phyloP scores from a whole-genome alignment of 1,140 invertebrate species.

The Elymnias hypermnestra region DNA sequence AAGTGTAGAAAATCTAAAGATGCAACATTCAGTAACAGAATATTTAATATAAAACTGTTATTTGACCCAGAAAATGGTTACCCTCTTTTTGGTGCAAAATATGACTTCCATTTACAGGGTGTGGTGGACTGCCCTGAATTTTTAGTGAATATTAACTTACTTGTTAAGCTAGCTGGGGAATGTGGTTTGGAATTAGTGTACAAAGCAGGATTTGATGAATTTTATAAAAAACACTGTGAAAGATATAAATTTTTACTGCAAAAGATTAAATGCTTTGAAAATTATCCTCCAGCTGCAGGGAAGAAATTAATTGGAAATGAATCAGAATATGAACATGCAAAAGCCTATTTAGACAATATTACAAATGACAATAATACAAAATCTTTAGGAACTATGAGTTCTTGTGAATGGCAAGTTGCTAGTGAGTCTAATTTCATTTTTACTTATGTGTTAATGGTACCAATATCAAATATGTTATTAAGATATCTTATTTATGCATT shows the following conservation, averaged over 20 bases:
- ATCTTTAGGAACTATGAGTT: slow-evolving; percentile 87
- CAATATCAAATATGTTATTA: neutral
- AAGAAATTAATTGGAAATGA: slow-evolving; percentile 77
- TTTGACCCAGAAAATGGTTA: slow-evolving; percentile 82
- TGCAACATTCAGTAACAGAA: slow-evolving; percentile 89
- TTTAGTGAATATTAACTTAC: slow-evolving; percentile 93
- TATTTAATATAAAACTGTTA: slow-evolving; percentile 89
- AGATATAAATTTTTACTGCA: slow-evolving; percentile 81
- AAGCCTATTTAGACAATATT: slow-evolving; percentile 76
- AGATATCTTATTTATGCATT: neutral
- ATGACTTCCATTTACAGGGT: slow-evolving; percentile 96
- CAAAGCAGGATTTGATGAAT: slow-evolving; percentile 87
- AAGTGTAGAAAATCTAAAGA: slow-evolving; percentile 78
- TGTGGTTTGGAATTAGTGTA: slow-evolving; percentile 88
- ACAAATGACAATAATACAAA: slow-evolving; percentile 47
- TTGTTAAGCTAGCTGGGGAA: slow-evolving; percentile 89
- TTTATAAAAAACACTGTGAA: slow-evolving; percentile 82
- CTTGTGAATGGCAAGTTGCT: slow-evolving; percentile 95
- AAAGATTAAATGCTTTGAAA: slow-evolving; percentile 86
- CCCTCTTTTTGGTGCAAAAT: slow-evolving; percentile 96
- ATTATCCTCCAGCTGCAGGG: slow-evolving; percentile 78
- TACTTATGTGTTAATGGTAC: neutral
- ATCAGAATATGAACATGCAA: slow-evolving; percentile 86
- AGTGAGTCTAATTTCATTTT: slow-evolving; percentile 77
- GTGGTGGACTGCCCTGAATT: slow-evolving; percentile 99